Evolutionary conservation across 2,888 invertebrate species (phyloP).

Genomic region (Halictus quadricinctus): DNA sequence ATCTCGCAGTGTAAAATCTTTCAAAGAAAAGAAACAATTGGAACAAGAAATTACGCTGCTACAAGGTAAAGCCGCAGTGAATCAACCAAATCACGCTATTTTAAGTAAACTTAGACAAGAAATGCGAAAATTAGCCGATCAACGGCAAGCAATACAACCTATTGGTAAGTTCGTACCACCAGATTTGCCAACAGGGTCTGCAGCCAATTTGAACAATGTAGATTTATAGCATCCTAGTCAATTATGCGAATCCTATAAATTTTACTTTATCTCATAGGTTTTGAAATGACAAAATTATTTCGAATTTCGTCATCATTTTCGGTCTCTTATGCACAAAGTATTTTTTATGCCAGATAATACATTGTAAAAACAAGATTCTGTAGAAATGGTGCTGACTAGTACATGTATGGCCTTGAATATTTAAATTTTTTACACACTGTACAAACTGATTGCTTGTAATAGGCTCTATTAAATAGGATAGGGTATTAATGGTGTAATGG

Average conservation of each 20-base stretch:
- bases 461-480: too few relatives aligned
- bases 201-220: slow-evolving; percentile 91
- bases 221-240: slow-evolving; percentile 84
- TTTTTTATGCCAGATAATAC: slow-evolving; percentile 10
- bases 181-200: slow-evolving; percentile 88
- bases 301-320: not conserved
- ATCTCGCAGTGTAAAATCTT: slow-evolving; percentile 93
- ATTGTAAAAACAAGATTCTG: not conserved
- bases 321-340: slow-evolving; percentile 15
- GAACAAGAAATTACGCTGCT: slow-evolving; percentile 96
- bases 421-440: slow-evolving; percentile 16
- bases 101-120: slow-evolving; percentile 92
- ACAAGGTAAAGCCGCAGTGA: slow-evolving; percentile 93
- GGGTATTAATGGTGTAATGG: slow-evolving; percentile 6
- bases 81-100: slow-evolving; percentile 96
- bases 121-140: slow-evolving; percentile 89
- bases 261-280: slow-evolving; percentile 33
- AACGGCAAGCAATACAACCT: slow-evolving; percentile 83
- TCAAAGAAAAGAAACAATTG: slow-evolving; percentile 95
- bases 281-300: slow-evolving; percentile 7
- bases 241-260: slow-evolving; percentile 7
- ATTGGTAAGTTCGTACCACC: slow-evolving; percentile 86
- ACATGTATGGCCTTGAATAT: not conserved
- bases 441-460: slow-evolving; percentile 7
- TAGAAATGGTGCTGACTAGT: slow-evolving; percentile 36